Evolutionary conservation across 2,113 vertebrate genomes (phyloP).

Genomic region (Eulacestoma nigropectus): DNA sequence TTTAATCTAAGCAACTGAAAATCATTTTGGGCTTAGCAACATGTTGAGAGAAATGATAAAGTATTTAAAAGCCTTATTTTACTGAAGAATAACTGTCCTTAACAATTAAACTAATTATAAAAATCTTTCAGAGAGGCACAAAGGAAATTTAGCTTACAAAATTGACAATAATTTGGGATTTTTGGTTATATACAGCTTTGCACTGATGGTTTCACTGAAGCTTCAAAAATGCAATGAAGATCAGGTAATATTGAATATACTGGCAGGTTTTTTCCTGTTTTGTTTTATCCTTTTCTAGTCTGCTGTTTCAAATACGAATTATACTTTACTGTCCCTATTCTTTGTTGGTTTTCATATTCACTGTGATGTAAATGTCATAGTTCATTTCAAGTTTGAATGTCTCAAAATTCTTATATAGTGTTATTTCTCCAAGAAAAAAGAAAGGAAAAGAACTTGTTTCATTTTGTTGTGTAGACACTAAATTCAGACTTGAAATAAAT

Average conservation of each 20-base stretch:
- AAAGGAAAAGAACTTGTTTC: background rate
- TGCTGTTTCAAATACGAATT: background rate
- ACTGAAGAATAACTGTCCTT: background rate
- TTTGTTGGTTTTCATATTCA: background rate
- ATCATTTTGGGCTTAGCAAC: background rate
- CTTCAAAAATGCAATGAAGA: background rate
- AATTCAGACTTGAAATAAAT: background rate
- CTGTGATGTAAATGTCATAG: background rate
- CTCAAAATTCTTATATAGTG: background rate
- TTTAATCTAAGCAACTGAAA: constrained; percentile 16
- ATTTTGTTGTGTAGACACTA: background rate
- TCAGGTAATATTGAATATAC: background rate
- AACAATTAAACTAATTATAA: background rate
- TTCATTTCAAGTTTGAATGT: background rate
- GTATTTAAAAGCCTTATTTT: constrained; percentile 15
- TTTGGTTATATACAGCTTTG: background rate
- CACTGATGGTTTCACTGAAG: background rate
- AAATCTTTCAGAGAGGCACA: background rate
- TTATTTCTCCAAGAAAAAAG: background rate
- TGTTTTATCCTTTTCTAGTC: background rate
- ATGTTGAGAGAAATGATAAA: background rate
- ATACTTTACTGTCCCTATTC: background rate
- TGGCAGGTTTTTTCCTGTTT: background rate
- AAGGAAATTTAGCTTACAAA: background rate
- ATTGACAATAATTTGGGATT: background rate